Percentiles rank a stretch among this genome's conserved stretches.
Evolutionary conservation across 92 coral and sea anemone species (phyloP).

Genomic region (Pocillopora meandrina): DNA sequence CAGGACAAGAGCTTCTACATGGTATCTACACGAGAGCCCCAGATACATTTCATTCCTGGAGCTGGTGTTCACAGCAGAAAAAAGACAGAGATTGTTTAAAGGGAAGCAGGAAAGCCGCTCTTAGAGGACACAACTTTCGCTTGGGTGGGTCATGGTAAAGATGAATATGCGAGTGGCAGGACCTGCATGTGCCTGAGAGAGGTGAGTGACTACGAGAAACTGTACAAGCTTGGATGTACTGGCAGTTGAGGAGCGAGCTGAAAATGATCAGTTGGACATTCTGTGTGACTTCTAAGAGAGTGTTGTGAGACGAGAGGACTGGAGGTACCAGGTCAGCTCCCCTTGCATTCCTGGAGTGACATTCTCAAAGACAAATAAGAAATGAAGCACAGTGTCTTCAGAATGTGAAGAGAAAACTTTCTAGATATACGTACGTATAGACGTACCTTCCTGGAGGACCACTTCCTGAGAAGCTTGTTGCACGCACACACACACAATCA

Average conservation of each 20-base stretch:
- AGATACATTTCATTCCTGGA: conserved; percentile 31
- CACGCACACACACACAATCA: too few relatives aligned
- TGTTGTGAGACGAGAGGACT: conserved; percentile 29
- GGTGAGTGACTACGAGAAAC: conserved; percentile 34
- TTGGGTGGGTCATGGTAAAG: conserved; percentile 60
- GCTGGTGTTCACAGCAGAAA: conserved; percentile 38
- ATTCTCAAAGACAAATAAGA: conserved; percentile 47
- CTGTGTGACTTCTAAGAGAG: conserved; percentile 42
- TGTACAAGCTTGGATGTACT: conserved; percentile 54
- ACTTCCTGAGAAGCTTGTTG: conserved; percentile 17
- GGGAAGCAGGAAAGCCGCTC: conserved; percentile 50
- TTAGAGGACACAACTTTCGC: conserved; percentile 58
- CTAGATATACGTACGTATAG: too few relatives aligned
- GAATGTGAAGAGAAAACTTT: conserved; percentile 33
- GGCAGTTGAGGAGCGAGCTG: conserved; percentile 49
- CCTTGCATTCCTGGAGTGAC: conserved; percentile 27
- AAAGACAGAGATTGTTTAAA: conserved; percentile 45
- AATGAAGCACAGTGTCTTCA: conserved; percentile 14
- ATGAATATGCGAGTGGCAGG: conserved; percentile 26
- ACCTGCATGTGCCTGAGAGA: conserved; percentile 55
- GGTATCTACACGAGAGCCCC: conserved; percentile 5
- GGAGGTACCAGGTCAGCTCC: conserved; percentile 41
- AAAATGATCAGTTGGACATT: conserved; percentile 53
- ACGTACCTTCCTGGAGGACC: conserved; percentile 7
- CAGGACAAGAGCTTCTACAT: conserved; percentile 49